These are phyloP conservation scores for Ailuropoda melanoleuca DNA, from an alignment of 2,113 vertebrate genomes.

Conservation along the genomic window DNA sequence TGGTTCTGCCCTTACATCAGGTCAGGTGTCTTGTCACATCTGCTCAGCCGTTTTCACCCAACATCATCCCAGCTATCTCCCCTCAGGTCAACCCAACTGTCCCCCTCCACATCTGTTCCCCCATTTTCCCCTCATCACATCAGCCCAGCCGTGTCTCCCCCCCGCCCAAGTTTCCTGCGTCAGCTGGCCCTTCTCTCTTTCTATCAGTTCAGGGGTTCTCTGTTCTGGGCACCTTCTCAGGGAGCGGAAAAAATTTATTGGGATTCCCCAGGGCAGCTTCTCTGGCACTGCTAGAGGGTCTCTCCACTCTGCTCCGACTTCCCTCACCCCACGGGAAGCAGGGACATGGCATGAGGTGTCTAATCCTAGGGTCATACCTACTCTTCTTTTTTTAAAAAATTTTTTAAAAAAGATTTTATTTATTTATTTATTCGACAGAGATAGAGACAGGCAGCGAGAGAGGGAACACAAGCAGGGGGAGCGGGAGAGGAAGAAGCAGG, in stretches of 20 bases:
- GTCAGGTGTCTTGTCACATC: background rate
- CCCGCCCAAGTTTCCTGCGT: too few species aligned
- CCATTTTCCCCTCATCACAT: accelerated
- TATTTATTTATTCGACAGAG: too few species aligned
- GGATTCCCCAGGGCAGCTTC: background rate
- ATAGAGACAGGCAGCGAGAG: too few species aligned
- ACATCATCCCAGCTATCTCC: background rate
- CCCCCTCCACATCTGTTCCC: background rate
- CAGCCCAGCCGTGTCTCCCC: background rate
- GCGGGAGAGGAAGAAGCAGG: too few species aligned
- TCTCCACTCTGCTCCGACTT: background rate
- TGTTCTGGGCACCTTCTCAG: background rate
- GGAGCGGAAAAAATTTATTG: background rate
- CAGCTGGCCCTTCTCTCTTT: background rate
- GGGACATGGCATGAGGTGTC: background rate
- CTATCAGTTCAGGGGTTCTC: background rate
- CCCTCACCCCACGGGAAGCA: background rate
- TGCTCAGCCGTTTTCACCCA: background rate
- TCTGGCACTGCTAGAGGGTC: background rate
- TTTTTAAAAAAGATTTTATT: too few species aligned
- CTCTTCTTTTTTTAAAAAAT: too few species aligned
- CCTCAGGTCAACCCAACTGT: background rate
- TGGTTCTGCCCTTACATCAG: background rate
- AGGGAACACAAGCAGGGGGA: too few species aligned
- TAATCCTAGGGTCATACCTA: background rate